Base-by-base conservation (phyloP, 1,140 invertebrate genomes). In the Gerris buenoi region DNA sequence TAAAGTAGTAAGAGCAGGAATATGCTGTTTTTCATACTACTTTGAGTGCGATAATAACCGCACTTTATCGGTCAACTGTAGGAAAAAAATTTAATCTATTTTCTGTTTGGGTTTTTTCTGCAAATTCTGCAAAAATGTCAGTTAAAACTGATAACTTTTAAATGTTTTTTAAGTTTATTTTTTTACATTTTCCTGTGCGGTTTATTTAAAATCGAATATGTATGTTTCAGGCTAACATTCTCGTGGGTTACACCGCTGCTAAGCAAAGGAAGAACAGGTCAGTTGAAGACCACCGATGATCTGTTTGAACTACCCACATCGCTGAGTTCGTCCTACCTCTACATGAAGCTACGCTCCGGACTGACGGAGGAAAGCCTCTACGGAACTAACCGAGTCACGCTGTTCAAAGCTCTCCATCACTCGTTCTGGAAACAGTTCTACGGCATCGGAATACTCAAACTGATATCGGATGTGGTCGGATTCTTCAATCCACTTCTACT, bases 401-500 rank as follows among this genome's bases (percentile, higher is more conserved):
- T 97, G 15, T 74, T 95, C 0, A 81, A 80, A 69, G 84, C 88
- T 0, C 76, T 97, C n/a, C 86, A 94, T 74, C 82, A 79, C 67
- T 86, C 86, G 71, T 98, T 93, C 79, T 93, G 90, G 25, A 75
- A 84, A 66, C 86, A 94, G 75, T 98, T 96, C 80, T 94, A 95
- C 74, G 81, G 83, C 22, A 85, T 97, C 74, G 96, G 95, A 27
- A 75, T 96, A 68, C 75, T 97, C 1, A 93, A 94, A 77, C 81
- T 99, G 27, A 73, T 90, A 2, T 85, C 88, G 1, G 95, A 98
- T 77, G 81, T 82, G 68, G 81, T 87, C 33, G 86, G 86, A 22
- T 98, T 98, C 82, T 85, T 87, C 62, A 90, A 90, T 1, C 96
- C 96, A 0, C 77, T 99, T 56, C 78, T 99, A 18, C 79, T 99